Percentiles rank a stretch among this genome's conserved stretches.
Evolutionary conservation across 1,140 invertebrate genomes (phyloP).

Genomic region (Phortica variegata): DNA sequence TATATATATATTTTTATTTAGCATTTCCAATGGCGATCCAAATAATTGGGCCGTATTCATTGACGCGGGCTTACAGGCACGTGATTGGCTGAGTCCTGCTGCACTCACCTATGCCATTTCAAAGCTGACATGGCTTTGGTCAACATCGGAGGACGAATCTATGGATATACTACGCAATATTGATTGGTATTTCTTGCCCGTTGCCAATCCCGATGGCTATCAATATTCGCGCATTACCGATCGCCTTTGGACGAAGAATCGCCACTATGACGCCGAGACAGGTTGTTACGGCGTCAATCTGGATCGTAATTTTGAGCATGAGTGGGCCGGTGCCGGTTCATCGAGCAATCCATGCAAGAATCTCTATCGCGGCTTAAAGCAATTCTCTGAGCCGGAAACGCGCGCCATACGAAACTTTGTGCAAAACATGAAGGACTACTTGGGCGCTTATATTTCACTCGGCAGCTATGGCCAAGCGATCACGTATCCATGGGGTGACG

Average conservation of each 20-base stretch:
- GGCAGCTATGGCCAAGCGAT: slow-evolving; percentile 79
- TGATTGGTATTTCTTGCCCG: slow-evolving; percentile 77
- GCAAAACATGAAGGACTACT: slow-evolving; percentile 42
- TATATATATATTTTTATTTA: slow-evolving; percentile 22
- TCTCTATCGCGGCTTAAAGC: slow-evolving; percentile 72
- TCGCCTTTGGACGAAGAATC: slow-evolving; percentile 73
- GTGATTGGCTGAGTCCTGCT: slow-evolving; percentile 86
- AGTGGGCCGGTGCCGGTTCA: slow-evolving; percentile 75
- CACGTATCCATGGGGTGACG: slow-evolving; percentile 51
- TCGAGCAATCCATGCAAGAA: slow-evolving; percentile 77
- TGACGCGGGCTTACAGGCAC: slow-evolving; percentile 73
- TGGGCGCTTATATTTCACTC: slow-evolving; percentile 67
- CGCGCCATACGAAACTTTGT: slow-evolving; percentile 67
- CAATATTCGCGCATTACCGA: slow-evolving; percentile 64
- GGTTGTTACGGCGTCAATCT: slow-evolving; percentile 78
- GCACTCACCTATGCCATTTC: slow-evolving; percentile 76
- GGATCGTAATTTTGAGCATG: slow-evolving; percentile 78
- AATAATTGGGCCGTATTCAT: slow-evolving; percentile 66
- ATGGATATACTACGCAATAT: slow-evolving; percentile 68
- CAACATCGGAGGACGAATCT: slow-evolving; percentile 56
- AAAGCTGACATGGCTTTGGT: slow-evolving; percentile 69
- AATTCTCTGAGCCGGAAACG: slow-evolving; percentile 86
- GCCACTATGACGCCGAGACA: slow-evolving; percentile 59
- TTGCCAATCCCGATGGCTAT: slow-evolving; percentile 74
- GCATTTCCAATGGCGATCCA: slow-evolving; percentile 66